Evolutionary conservation across 2,113 vertebrate species (phyloP).

Genomic region (Monarcha castaneiventris): DNA sequence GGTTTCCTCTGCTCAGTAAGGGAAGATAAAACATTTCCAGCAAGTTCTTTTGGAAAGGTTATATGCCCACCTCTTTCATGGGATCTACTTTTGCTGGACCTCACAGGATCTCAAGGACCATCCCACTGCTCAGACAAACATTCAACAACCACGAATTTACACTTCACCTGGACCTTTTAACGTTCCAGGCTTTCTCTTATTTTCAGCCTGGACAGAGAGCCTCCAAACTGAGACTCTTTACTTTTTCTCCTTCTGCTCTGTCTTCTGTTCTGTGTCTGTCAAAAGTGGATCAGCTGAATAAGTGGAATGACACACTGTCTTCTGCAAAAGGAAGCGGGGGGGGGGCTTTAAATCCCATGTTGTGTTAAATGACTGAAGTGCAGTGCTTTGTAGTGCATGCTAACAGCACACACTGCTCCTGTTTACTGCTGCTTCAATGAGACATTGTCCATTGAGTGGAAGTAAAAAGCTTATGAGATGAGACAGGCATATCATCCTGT

Average conservation of each 20-base stretch:
- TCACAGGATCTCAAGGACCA: neutral
- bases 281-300: neutral
- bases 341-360: neutral
- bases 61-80: neutral
- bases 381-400: neutral
- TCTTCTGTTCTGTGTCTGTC: neutral
- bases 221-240: neutral
- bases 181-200: neutral
- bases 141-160: neutral
- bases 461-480: conserved; percentile 52
- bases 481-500: conserved; percentile 49
- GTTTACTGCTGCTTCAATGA: conserved; percentile 16
- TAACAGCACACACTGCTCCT: neutral
- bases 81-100: neutral
- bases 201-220: neutral
- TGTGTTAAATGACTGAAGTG: neutral
- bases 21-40: neutral
- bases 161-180: neutral
- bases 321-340: neutral
- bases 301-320: neutral
- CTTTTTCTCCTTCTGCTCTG: neutral
- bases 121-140: neutral
- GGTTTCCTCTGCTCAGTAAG: neutral
- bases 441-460: neutral
- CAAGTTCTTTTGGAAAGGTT: neutral